Evolutionary conservation across 2,113 vertebrate genomes (phyloP).

Genomic region (Marmota flaviventris): DNA sequence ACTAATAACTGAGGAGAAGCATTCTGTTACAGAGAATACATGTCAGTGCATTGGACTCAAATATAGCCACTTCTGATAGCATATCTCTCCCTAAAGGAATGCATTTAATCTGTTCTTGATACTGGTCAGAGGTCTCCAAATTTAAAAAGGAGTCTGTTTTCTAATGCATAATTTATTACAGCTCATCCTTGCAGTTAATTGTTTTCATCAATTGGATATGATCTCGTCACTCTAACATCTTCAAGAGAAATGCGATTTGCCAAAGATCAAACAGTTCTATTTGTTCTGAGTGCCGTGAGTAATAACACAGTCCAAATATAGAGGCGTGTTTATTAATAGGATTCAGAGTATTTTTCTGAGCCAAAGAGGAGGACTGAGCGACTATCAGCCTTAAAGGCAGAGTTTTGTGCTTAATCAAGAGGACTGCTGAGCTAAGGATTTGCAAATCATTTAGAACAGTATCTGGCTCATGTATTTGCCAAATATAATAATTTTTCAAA

Average conservation of each 20-base stretch:
- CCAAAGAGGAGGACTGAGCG: not conserved
- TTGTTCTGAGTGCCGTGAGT: not conserved
- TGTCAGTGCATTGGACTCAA: not conserved
- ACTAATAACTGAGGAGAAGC: not conserved
- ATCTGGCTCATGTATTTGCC: not conserved
- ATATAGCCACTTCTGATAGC: not conserved
- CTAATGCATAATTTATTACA: not conserved
- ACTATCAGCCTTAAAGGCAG: not conserved
- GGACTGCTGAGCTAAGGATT: not conserved
- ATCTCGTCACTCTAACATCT: not conserved
- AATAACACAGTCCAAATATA: slow-evolving; percentile 24
- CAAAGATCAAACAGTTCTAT: not conserved
- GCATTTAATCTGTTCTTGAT: not conserved
- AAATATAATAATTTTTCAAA: not conserved
- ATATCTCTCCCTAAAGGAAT: not conserved
- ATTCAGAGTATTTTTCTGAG: not conserved
- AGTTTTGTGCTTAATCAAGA: too few species aligned
- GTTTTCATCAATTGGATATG: not conserved
- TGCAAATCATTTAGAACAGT: not conserved
- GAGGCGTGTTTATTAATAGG: slow-evolving; percentile 6
- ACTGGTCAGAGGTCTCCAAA: not conserved
- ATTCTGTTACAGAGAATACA: not conserved
- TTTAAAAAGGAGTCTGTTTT: not conserved
- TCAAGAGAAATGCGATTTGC: not conserved
- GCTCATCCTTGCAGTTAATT: not conserved